Evolutionary conservation across 2,797 vertebrate species (phyloP).

Genomic region (Chaetophractus vellerosus): DNA sequence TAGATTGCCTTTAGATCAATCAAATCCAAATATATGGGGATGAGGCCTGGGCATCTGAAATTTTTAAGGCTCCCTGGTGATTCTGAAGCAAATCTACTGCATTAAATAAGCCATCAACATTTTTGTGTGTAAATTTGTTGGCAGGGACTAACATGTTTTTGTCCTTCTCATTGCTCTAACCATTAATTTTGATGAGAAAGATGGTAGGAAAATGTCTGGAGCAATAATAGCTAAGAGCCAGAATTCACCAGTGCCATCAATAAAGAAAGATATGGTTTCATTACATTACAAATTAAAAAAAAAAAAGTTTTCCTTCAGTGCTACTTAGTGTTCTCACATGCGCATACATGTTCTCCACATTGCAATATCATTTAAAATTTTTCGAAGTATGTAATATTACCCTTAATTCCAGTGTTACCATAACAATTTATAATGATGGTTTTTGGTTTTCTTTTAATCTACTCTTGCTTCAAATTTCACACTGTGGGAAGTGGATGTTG

Average conservation of each 20-base stretch:
- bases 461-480: constrained; percentile 12
- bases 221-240: neutral
- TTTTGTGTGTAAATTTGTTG: neutral
- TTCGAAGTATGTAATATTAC: constrained; percentile 41
- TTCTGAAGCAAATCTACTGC: neutral
- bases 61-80: neutral
- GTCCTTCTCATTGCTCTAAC: neutral
- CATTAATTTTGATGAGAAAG: neutral
- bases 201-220: constrained; percentile 5
- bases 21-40: constrained; percentile 5
- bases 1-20: neutral
- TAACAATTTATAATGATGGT: neutral
- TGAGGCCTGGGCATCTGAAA: neutral
- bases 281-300: neutral
- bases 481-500: too few relatives aligned
- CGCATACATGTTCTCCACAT: neutral
- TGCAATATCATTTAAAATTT: neutral
- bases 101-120: constrained; percentile 3
- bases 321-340: neutral
- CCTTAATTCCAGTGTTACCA: constrained; percentile 34
- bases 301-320: neutral
- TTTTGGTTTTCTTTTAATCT: neutral
- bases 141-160: constrained; percentile 43
- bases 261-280: constrained; percentile 11
- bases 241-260: neutral